Evolutionary conservation across 2,888 invertebrate genomes (phyloP).

Genomic region (Pachydiplax longipennis): DNA sequence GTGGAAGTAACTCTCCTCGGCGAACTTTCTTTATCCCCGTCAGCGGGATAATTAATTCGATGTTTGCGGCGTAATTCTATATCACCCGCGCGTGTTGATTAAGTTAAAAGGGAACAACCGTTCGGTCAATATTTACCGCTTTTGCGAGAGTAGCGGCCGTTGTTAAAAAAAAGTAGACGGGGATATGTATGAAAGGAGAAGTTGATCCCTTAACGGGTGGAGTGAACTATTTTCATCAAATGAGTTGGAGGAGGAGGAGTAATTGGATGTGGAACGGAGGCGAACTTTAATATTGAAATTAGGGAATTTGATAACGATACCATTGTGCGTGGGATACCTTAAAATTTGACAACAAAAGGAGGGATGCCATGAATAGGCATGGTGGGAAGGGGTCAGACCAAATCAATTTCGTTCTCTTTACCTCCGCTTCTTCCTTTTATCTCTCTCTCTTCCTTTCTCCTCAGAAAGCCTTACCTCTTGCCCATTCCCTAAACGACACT

Average conservation of each 20-base stretch:
- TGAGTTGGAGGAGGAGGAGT: not conserved
- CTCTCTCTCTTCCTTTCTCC: not conserved
- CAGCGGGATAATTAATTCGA: no score
- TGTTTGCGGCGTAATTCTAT: no score
- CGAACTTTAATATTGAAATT: not conserved
- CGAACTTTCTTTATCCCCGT: no score
- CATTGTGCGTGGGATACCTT: not conserved
- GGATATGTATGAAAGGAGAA: no score
- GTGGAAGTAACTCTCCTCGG: no score
- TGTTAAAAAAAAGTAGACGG: no score
- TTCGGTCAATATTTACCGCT: no score
- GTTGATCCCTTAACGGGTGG: not conserved
- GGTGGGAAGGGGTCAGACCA: not conserved
- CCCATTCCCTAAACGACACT: not conserved
- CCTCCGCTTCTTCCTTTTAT: not conserved
- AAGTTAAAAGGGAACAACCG: no score
- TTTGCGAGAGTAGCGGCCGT: no score
- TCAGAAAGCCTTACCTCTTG: not conserved
- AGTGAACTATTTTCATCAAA: not conserved
- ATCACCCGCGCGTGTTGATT: no score
- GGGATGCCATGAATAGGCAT: not conserved
- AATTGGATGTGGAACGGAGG: not conserved
- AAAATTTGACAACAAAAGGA: not conserved
- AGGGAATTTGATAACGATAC: not conserved
- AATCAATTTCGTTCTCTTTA: not conserved